Evolutionary conservation across 2,797 vertebrate species (phyloP).

Genomic region (Alcedo atthis): DNA sequence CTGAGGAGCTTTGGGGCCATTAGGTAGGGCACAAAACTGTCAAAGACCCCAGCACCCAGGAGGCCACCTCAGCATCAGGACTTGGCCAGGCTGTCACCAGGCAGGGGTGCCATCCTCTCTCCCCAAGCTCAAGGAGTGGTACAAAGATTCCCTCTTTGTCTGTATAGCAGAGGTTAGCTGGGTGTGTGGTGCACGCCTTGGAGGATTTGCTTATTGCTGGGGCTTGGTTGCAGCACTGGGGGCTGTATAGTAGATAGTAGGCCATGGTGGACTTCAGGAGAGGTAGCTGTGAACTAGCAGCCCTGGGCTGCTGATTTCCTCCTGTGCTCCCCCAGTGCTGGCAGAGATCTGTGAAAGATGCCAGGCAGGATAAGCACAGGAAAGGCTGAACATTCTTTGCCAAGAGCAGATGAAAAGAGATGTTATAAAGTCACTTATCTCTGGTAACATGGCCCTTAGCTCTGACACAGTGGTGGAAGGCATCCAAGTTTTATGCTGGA

Average conservation of each 20-base stretch:
- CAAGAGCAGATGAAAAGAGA: slow-evolving; percentile 45
- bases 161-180: not conserved
- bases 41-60: not conserved
- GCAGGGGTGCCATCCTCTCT: not conserved
- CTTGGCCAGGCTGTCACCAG: not conserved
- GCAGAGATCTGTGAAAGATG: not conserved
- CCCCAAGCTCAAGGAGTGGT: not conserved
- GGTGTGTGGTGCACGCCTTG: accelerated
- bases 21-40: accelerated
- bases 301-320: not conserved
- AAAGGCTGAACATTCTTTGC: not conserved
- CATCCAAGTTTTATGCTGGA: slow-evolving; percentile 51
- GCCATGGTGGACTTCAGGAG: not conserved
- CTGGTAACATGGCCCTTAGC: slow-evolving; percentile 2
- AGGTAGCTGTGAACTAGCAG: not conserved
- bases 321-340: not conserved
- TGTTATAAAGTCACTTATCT: slow-evolving; percentile 11
- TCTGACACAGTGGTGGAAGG: slow-evolving; percentile 33
- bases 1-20: not conserved
- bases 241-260: not conserved
- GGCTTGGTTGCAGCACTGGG: not conserved
- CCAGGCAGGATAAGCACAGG: not conserved
- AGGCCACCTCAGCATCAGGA: not conserved
- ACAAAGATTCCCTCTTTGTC: not conserved
- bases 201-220: not conserved